A percentile compares a stretch with the other conserved stretches of the same genome.
phyloP scores from a whole-genome alignment of 1,140 invertebrate species.

The Ostrea edulis region DNA sequence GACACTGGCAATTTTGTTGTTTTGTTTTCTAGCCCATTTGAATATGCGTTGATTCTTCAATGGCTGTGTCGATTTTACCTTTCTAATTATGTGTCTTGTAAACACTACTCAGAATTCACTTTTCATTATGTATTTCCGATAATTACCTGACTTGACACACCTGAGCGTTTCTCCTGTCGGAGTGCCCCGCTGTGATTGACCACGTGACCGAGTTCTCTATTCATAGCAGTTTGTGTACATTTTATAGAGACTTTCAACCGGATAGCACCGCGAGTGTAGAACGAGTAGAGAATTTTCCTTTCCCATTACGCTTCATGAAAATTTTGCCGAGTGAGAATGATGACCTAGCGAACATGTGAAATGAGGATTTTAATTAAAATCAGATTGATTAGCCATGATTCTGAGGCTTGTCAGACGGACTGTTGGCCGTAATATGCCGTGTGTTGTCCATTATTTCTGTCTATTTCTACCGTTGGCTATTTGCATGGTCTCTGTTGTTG shows the following conservation, averaged over 20 bases:
- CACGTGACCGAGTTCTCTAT: conserved; percentile 33
- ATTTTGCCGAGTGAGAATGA: neutral
- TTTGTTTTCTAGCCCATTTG: neutral
- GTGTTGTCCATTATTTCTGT: conserved; percentile 20
- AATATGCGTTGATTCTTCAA: neutral
- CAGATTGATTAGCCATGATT: conserved; percentile 17
- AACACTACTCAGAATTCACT: conserved; percentile 12
- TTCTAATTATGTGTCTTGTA: neutral
- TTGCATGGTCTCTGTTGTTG: conserved; percentile 36
- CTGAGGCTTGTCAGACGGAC: neutral
- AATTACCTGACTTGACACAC: conserved; percentile 33
- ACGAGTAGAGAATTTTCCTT: neutral
- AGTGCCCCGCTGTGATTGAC: conserved; percentile 38
- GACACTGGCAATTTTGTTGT: no score
- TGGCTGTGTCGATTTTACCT: neutral
- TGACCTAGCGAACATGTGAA: neutral
- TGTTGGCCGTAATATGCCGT: conserved; percentile 36
- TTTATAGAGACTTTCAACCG: conserved; percentile 16
- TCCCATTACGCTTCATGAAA: neutral
- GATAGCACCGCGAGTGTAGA: conserved; percentile 4
- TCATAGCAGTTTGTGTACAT: conserved; percentile 41
- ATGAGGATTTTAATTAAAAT: conserved; percentile 36
- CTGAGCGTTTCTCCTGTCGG: conserved; percentile 24
- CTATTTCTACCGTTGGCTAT: conserved; percentile 42
- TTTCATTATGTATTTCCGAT: conserved; percentile 16